phyloP scores from a whole-genome alignment of 1,140 invertebrate species.

The Drosophila lacteicornis region DNA sequence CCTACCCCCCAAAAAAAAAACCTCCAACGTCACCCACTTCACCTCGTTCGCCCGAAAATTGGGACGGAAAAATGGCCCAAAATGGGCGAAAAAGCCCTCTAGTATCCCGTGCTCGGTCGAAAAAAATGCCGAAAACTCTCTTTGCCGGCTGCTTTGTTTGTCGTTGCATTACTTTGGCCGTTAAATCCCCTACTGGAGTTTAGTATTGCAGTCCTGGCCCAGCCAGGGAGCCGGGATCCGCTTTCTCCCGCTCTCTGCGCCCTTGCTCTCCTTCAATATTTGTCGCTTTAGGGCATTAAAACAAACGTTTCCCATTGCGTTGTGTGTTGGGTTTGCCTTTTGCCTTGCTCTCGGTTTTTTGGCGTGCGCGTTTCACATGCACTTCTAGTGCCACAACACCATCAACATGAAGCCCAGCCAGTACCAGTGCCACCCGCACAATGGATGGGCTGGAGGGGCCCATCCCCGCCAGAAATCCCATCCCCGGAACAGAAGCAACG shows the following conservation, averaged over 20 bases:
- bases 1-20: conserved; percentile 11
- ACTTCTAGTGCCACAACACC: conserved; percentile 69
- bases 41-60: conserved; percentile 31
- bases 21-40: conserved; percentile 10
- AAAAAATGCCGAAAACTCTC: conserved; percentile 31
- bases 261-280: conserved; percentile 67
- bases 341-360: conserved; percentile 44
- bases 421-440: neutral
- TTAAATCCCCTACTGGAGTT: conserved; percentile 70
- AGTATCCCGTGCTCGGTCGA: neutral
- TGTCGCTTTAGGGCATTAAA: conserved; percentile 82
- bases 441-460: neutral
- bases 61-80: conserved; percentile 39
- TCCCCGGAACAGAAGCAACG: conserved; percentile 43
- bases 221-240: neutral
- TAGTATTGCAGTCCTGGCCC: conserved; percentile 42
- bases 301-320: conserved; percentile 78
- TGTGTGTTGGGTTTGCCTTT: conserved; percentile 61
- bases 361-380: conserved; percentile 66
- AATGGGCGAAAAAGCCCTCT: conserved; percentile 14
- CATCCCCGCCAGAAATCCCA: neutral
- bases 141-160: conserved; percentile 74
- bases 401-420: conserved; percentile 32
- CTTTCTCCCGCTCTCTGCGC: conserved; percentile 2
- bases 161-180: conserved; percentile 80